Base-by-base conservation (phyloP, 2,113 vertebrate species). In the Aix galericulata region DNA sequence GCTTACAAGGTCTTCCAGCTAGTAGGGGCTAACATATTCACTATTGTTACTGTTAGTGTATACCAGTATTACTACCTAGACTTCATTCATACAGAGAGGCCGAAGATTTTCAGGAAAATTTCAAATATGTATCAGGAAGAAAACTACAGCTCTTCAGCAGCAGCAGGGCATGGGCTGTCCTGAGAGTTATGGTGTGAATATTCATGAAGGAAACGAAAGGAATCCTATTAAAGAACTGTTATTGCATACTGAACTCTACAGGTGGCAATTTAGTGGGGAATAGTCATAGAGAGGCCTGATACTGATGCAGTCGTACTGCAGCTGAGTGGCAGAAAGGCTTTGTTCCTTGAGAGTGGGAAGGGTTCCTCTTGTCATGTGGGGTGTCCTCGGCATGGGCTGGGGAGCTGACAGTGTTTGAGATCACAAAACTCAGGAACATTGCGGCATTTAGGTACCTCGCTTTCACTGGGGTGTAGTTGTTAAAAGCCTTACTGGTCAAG, bases 101-200 rank as follows among this genome's bases (percentile, higher is more conserved):
- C n/a, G 32, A 34, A 84, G 64, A 34, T 82, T 90, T 89, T 40
- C 31, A 72, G 56, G 11, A 67, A 74, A 67, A 78, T 59, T 78
- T 78, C 23, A 48, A 5, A 44, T 62, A 29, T 3, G 3, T 67
- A 26, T 8, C 27, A 16, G 7, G 52, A 63, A 11, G 27, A 91
- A 93, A 74, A 62, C 26, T 38, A 13, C 5, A 55, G 29, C 8
- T 82, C 22, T 87, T 87, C 46, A 89, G 26, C 36, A 89, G 26
- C 36, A 82, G 42, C 25, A 86, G 53, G 36, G 22, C 13, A 6
- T 48, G 42, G 42, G 31, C 8, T 42, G 38, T 58, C 38, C 20
- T 58, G 66, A 87, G 52, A 82, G 71, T 67, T 78, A 29, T 2
- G 27, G 4, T 63, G 20, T 67, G 71, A 90, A 67, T 82, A 32